Conservation (phyloP, 2,888 invertebrate genomes). For the Agrochola litura region DNA sequence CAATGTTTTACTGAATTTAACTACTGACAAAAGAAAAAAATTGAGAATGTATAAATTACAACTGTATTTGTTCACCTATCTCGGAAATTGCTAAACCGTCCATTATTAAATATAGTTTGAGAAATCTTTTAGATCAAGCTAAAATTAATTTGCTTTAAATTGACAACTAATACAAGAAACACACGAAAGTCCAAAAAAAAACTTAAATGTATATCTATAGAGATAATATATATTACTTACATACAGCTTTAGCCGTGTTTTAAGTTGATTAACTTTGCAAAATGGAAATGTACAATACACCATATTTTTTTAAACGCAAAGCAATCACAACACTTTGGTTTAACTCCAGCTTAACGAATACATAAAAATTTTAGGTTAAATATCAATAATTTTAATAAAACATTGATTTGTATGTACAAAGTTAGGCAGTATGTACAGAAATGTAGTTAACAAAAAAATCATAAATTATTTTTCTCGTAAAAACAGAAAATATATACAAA, state of each 20-base stretch:
- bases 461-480: conserved; percentile 73
- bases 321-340: conserved; percentile 92
- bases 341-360: conserved; percentile 91
- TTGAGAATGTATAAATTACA: conserved; percentile 16
- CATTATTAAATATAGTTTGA: conserved; percentile 17
- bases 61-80: conserved; percentile 28
- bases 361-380: conserved; percentile 71
- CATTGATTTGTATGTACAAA: conserved; percentile 61
- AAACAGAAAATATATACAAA: conserved; percentile 87
- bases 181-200: conserved; percentile 72
- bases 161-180: conserved; percentile 61
- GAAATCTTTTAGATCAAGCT: conserved; percentile 56
- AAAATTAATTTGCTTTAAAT: conserved; percentile 42
- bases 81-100: conserved; percentile 13
- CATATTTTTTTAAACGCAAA: conserved; percentile 78
- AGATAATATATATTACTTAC: conserved; percentile 77
- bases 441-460: conserved; percentile 60
- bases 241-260: conserved; percentile 85
- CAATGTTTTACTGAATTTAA: not conserved
- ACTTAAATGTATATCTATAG: conserved; percentile 69
- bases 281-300: conserved; percentile 79
- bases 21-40: conserved; percentile 8
- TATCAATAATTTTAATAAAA: conserved; percentile 60
- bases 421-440: conserved; percentile 62
- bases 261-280: conserved; percentile 84